These are phyloP conservation scores for Chouioia cunea DNA, from an alignment of 2,888 invertebrate genomes.

Conservation along the genomic window DNA sequence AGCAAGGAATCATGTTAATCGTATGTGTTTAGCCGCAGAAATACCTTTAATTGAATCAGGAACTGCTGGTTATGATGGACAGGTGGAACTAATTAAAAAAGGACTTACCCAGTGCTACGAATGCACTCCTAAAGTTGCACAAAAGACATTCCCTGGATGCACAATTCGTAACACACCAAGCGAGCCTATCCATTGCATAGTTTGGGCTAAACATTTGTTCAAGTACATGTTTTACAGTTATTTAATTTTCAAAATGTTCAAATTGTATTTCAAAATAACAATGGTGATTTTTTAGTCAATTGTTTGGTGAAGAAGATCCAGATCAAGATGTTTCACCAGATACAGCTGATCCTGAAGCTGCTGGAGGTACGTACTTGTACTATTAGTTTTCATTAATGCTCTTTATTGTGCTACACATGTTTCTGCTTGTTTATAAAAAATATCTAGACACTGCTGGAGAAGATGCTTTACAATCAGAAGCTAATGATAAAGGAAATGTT, in stretches of 20 bases:
- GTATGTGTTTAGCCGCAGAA: conserved; percentile 96
- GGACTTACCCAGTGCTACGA: conserved; percentile 96
- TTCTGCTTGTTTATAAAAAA: not conserved
- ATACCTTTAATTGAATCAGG: conserved; percentile 97
- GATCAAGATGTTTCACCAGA: conserved; percentile 99
- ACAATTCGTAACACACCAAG: conserved; percentile 99
- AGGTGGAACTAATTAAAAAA: conserved; percentile 90
- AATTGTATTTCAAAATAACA: conserved; percentile 19
- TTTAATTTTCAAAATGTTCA: conserved; percentile 11
- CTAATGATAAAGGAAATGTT: conserved; percentile 71
- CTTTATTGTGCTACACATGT: conserved; percentile 5
- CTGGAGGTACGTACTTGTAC: conserved; percentile 67
- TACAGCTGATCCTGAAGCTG: conserved; percentile 93
- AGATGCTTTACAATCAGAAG: conserved; percentile 71
- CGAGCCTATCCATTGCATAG: conserved; percentile 98
- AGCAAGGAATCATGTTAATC: conserved; percentile 97
- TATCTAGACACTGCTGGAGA: conserved; percentile 73
- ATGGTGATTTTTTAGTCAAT: conserved; percentile 76
- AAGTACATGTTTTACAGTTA: conserved; percentile 76
- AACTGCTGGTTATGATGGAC: conserved; percentile 96
- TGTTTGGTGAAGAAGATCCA: conserved; percentile 96
- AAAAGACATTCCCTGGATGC: conserved; percentile 96
- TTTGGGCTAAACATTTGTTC: conserved; percentile 99
- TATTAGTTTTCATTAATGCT: conserved; percentile 9
- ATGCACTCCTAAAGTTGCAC: conserved; percentile 90